These are phyloP conservation scores for Caenorhabditis sp. DNA, from an alignment of 2,888 invertebrate genomes.

Conservation along the genomic window DNA sequence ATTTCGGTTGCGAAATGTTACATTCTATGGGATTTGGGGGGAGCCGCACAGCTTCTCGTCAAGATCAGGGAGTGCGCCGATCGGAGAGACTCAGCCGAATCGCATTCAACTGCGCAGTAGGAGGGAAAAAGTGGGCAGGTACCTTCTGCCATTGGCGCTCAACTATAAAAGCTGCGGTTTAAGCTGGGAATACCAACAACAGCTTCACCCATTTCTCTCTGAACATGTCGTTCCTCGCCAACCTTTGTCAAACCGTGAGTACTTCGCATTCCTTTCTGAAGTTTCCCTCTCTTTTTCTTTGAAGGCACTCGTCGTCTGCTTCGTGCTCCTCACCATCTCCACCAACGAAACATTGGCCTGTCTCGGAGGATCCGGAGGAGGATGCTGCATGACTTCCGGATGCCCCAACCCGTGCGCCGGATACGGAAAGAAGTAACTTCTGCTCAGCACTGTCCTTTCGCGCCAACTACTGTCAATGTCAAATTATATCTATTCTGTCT, in stretches of 20 bases:
- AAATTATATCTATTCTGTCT: not conserved
- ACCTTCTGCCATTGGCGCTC: not conserved
- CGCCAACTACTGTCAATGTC: not conserved
- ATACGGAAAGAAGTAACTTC: conserved; percentile 52
- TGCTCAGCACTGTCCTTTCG: not conserved
- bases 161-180: conserved; percentile 23
- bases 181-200: not conserved
- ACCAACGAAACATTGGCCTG: conserved; percentile 54
- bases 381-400: conserved; percentile 51
- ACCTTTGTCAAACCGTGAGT: conserved; percentile 41
- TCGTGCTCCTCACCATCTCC: conserved; percentile 46
- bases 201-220: not conserved
- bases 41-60: conserved; percentile 19
- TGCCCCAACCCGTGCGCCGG: conserved; percentile 59
- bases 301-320: conserved; percentile 53
- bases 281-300: not conserved
- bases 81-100: not conserved
- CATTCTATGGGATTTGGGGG: conserved; percentile 14
- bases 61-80: not conserved
- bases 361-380: conserved; percentile 57
- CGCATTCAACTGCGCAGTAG: conserved; percentile 24
- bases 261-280: not conserved
- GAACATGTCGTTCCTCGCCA: conserved; percentile 32
- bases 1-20: conserved; percentile 38
- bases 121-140: conserved; percentile 19